Evolutionary conservation across 1,140 invertebrate genomes (phyloP), one percentile per base, ranked within the genome.

Genomic region (Brachionus sp.): DNA sequence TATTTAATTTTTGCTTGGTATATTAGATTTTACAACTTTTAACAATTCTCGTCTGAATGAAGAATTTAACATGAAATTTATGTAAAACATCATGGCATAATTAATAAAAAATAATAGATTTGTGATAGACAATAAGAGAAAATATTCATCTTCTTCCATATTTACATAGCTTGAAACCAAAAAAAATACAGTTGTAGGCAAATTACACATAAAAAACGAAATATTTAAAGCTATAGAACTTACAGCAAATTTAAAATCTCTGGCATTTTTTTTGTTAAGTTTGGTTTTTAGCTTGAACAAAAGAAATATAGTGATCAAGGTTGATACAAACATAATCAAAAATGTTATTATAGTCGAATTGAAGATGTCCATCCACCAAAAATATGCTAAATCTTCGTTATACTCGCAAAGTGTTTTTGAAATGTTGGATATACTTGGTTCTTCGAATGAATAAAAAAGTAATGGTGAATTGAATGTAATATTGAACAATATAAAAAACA

Each of bases 301-400:
- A 35, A 29, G 3, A 68, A 13, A 35, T n/a, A 68, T 35, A 1
- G 64, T 68, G 9, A 35, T 35, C 29, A 35, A 35, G 4, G 64
- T 68, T 35, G 64, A 68, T 5, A 35, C 4, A 7, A 16, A 29
- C 64, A 68, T 68, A 35, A 68, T 68, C 29, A 16, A 0, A 68
- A 68, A 68, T 33, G 64, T 68, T 0, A 68, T 68, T 0, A 68
- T n/a, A n/a, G 64, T 68, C n/a, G 64, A 68, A 35, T 68, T 68
- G 12, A 68, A 68, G 3, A 68, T 33, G n/a, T 68, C 64, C 64
- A 68, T 68, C 64, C 64, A 68, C 64, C 64, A 68, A 35, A 68
- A 68, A 35, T 68, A 68, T 35, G 25, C n/a, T 35, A 68, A 68
- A 33, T 68, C 64, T 33, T 68, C 64, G 12, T 35, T 68, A 35